These are phyloP conservation scores for Drosophila barbarae DNA, from an alignment of 2,888 invertebrate genomes.

Conservation along the genomic window DNA sequence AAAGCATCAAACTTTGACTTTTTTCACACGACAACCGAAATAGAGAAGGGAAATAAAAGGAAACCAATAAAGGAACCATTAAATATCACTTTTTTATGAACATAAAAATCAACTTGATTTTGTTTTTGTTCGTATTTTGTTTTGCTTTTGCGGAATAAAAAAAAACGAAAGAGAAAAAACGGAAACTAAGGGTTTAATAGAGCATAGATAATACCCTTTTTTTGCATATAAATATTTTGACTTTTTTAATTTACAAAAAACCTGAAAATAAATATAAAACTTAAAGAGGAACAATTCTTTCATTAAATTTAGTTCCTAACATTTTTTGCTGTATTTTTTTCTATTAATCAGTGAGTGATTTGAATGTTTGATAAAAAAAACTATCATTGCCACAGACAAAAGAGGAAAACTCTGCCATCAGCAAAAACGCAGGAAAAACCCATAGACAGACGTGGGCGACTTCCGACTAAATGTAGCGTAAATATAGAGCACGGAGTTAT, in stretches of 20 bases:
- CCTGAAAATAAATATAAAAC: not conserved
- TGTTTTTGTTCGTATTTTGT: too few relatives aligned
- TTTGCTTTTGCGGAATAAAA: not conserved
- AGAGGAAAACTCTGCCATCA: conserved; percentile 20
- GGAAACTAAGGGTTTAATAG: not conserved
- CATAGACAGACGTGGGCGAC: conserved; percentile 18
- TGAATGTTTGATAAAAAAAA: conserved; percentile 6
- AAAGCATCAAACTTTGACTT: conserved; percentile 30
- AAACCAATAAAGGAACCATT: conserved; percentile 55
- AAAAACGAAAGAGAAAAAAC: not conserved
- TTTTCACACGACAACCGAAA: conserved; percentile 38
- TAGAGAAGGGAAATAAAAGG: conserved; percentile 5
- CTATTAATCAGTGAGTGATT: conserved; percentile 7
- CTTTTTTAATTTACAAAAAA: not conserved
- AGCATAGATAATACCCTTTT: conserved; percentile 7
- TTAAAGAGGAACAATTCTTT: not conserved
- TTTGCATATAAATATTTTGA: not conserved
- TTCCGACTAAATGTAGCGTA: conserved; percentile 58
- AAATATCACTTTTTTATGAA: conserved; percentile 53
- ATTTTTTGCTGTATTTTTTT: not conserved
- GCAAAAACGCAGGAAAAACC: conserved; percentile 26
- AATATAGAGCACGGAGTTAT: conserved; percentile 46
- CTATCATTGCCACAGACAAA: conserved; percentile 2
- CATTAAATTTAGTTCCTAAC: not conserved
- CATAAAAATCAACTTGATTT: conserved; percentile 27